A percentile compares a stretch with the other conserved stretches of the same genome.
Evolutionary conservation across 2,113 vertebrate species (phyloP).

Genomic region (Vulpes ferrilata): DNA sequence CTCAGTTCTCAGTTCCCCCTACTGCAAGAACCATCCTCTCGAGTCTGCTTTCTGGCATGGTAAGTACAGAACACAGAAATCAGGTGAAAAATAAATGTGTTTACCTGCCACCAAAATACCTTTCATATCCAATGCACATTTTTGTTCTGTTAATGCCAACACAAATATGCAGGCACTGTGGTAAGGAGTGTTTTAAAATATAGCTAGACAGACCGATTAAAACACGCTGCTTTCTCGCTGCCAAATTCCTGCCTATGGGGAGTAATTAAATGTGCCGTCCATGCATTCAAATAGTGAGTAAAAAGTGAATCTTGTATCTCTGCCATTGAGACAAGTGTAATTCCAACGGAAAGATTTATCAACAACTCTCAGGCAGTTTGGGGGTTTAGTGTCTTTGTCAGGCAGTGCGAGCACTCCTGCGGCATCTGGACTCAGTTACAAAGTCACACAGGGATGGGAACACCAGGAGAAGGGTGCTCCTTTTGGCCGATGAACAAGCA

Average conservation of each 20-base stretch:
- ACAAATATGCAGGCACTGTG: conserved; percentile 61
- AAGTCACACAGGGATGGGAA: conserved; percentile 49
- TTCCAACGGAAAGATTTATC: conserved; percentile 78
- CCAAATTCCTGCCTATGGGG: conserved; percentile 73
- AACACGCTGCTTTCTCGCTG: conserved; percentile 36
- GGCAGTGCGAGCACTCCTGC: neutral
- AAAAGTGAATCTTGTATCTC: conserved; percentile 75
- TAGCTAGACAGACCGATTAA: conserved; percentile 79
- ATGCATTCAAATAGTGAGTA: conserved; percentile 68
- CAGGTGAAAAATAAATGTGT: conserved; percentile 83
- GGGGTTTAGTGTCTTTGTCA: conserved; percentile 73
- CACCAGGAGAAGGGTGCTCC: conserved; percentile 54
- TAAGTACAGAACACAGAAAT: conserved; percentile 76
- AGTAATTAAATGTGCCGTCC: conserved; percentile 65
- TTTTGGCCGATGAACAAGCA: conserved; percentile 67
- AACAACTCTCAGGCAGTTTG: conserved; percentile 71
- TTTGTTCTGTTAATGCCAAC: conserved; percentile 72
- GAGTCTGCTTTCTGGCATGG: conserved; percentile 76
- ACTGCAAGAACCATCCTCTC: conserved; percentile 58
- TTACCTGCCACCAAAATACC: conserved; percentile 80
- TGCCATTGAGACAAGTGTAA: conserved; percentile 73
- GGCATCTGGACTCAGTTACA: conserved; percentile 76
- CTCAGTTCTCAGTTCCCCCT: neutral
- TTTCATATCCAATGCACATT: conserved; percentile 68
- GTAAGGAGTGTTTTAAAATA: conserved; percentile 75